phyloP scores from a whole-genome alignment of 2,113 vertebrate species.

The Myrmecophaga tridactyla region DNA sequence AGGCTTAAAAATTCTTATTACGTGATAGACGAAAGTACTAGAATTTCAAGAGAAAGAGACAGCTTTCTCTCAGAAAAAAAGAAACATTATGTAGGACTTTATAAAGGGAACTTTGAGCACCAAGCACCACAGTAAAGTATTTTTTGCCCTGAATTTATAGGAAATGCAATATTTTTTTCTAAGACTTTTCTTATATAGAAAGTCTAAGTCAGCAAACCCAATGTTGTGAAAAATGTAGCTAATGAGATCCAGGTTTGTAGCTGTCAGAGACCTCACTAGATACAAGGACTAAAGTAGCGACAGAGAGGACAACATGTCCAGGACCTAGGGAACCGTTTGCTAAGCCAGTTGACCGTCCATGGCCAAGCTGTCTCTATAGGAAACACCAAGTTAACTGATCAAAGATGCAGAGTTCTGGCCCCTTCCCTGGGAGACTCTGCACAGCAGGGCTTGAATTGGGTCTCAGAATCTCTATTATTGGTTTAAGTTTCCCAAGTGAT shows the following conservation, averaged over 20 bases:
- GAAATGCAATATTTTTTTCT: slow-evolving; percentile 22
- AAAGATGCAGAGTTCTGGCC: not conserved
- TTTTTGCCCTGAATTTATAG: slow-evolving; percentile 34
- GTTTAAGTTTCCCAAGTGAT: not conserved
- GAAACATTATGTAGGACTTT: not conserved
- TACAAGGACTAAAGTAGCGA: not conserved
- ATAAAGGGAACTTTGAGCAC: not conserved
- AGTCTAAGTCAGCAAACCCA: not conserved
- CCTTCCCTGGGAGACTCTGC: not conserved
- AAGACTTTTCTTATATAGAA: not conserved
- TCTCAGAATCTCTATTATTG: not conserved
- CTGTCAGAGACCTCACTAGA: not conserved
- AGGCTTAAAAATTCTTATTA: not conserved
- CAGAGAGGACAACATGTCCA: not conserved
- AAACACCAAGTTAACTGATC: not conserved
- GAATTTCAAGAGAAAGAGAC: slow-evolving; percentile 7
- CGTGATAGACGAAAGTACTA: not conserved
- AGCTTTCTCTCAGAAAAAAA: not conserved
- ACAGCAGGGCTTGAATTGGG: not conserved
- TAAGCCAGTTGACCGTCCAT: not conserved
- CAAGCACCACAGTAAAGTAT: not conserved
- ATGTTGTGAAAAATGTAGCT: not conserved
- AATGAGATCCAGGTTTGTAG: not conserved
- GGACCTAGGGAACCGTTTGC: not conserved
- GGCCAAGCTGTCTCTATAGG: not conserved